Conservation (phyloP, 2,888 invertebrate species). For the Brenthis ino region DNA sequence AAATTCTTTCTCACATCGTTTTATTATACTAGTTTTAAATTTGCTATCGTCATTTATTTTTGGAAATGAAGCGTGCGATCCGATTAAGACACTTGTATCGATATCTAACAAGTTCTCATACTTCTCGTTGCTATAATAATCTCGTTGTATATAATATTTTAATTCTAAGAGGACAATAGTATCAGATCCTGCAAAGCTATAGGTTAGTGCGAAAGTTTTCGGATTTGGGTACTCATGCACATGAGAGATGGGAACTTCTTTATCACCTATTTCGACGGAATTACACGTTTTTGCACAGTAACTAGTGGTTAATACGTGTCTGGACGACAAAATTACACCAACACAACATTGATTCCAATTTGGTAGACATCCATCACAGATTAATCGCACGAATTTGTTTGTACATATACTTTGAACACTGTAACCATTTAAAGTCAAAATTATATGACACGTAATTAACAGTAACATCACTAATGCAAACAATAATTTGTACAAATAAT, state of each 20-base stretch:
- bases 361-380: constrained; percentile 45
- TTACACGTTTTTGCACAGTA: constrained; percentile 57
- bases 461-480: constrained; percentile 14
- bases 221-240: constrained; percentile 24
- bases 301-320: constrained; percentile 54
- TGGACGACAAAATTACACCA: constrained; percentile 53
- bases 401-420: constrained; percentile 41
- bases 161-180: constrained; percentile 34
- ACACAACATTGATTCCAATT: constrained; percentile 49
- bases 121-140: constrained; percentile 8
- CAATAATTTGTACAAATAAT: too few species aligned
- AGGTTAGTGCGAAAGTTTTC: constrained; percentile 25
- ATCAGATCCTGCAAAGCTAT: constrained; percentile 17
- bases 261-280: constrained; percentile 35
- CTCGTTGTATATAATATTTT: constrained; percentile 4
- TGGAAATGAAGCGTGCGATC: constrained; percentile 50
- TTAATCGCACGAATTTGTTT: constrained; percentile 48
- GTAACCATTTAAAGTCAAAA: constrained; percentile 14
- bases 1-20: constrained; percentile 46
- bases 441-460: constrained; percentile 17
- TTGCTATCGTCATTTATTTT: constrained; percentile 40
- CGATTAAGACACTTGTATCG: constrained; percentile 46
- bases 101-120: constrained; percentile 48
- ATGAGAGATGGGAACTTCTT: constrained; percentile 17
- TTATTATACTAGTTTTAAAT: constrained; percentile 46